Evolutionary conservation across 2,797 vertebrate genomes (phyloP).

Genomic region (Chlorospingus semifuscus): DNA sequence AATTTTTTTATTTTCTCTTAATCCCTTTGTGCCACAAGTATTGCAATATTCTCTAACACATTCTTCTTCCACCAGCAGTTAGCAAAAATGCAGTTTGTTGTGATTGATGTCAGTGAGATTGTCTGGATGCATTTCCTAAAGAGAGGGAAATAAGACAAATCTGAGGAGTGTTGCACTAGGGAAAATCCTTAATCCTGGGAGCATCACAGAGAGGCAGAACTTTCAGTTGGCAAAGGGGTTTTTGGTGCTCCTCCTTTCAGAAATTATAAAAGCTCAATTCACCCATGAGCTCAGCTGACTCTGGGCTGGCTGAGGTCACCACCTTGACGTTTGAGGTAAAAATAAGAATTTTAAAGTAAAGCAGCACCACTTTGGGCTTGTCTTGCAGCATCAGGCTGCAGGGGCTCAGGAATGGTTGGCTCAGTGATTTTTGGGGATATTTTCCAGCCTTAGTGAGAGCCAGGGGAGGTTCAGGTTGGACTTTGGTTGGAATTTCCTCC

Average conservation of each 20-base stretch:
- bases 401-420: neutral
- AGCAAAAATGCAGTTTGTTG: neutral
- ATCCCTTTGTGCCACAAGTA: neutral
- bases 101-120: neutral
- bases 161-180: too few species aligned
- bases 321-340: neutral
- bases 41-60: rapidly evolving
- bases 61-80: neutral
- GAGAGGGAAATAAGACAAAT: neutral
- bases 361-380: neutral
- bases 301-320: neutral
- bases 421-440: neutral
- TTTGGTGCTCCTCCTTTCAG: neutral
- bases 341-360: neutral
- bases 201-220: neutral
- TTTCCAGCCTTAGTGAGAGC: neutral
- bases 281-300: rapidly evolving
- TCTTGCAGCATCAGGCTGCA: neutral
- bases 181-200: neutral
- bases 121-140: neutral
- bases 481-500: neutral
- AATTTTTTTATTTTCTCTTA: neutral
- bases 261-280: rapidly evolving
- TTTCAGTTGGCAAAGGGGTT: rapidly evolving
- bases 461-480: neutral